These are phyloP conservation scores for Lacerta agilis DNA, from an alignment of 2,797 vertebrate species.

Conservation along the genomic window DNA sequence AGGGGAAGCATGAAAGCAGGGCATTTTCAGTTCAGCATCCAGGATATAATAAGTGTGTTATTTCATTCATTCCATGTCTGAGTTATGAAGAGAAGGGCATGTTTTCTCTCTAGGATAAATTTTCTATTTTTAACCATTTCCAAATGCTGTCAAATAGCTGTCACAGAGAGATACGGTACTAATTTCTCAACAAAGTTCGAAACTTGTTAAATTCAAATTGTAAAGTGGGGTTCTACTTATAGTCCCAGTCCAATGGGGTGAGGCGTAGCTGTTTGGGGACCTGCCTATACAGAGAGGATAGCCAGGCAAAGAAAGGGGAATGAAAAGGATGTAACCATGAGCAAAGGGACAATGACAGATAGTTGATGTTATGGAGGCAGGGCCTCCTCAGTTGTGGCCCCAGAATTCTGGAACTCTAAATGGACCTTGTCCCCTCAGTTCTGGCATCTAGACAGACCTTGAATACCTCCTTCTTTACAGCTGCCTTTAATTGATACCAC, in stretches of 20 bases:
- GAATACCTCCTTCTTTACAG: background rate
- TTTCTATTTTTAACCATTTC: constrained; percentile 72
- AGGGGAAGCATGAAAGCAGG: constrained; percentile 61
- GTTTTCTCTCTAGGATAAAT: constrained; percentile 66
- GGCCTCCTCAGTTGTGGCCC: background rate
- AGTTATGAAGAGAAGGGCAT: constrained; percentile 56
- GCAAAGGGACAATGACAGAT: constrained; percentile 71
- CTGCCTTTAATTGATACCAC: background rate
- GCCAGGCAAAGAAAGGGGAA: constrained; percentile 54
- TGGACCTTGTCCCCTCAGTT: background rate
- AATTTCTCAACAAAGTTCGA: constrained; percentile 65
- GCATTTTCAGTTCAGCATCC: constrained; percentile 46
- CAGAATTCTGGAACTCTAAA: background rate
- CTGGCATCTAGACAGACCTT: background rate
- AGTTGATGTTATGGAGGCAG: constrained; percentile 56
- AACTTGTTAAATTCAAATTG: constrained; percentile 68
- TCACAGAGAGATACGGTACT: constrained; percentile 69
- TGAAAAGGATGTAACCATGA: constrained; percentile 58
- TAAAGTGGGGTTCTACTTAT: constrained; percentile 56
- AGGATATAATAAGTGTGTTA: constrained; percentile 54
- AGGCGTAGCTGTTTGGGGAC: constrained; percentile 56
- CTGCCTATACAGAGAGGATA: constrained; percentile 71
- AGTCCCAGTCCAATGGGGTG: constrained; percentile 49
- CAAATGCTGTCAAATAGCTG: constrained; percentile 69
- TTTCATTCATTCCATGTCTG: constrained; percentile 58